Evolutionary conservation across 2,113 vertebrate species (phyloP).

Genomic region (Triplophysa siluroides): DNA sequence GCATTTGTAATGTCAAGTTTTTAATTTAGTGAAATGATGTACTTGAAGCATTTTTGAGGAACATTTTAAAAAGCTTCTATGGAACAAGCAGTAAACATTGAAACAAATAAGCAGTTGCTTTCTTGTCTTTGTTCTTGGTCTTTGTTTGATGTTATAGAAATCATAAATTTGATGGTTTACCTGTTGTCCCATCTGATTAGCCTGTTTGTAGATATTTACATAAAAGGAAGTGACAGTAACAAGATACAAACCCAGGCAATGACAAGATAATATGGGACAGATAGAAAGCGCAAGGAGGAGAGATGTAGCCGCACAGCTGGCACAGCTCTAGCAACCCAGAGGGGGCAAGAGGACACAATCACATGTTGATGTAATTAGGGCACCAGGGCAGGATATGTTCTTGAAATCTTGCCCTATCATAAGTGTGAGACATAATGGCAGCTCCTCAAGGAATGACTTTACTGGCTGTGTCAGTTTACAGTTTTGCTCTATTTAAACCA

Average conservation of each 20-base stretch:
- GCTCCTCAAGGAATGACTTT: not conserved
- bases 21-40: no score
- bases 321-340: not conserved
- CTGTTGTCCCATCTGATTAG: not conserved
- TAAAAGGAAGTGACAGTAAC: not conserved
- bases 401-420: not conserved
- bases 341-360: not conserved
- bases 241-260: not conserved
- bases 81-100: no score
- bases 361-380: slow-evolving; percentile 26
- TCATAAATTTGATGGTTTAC: slow-evolving; percentile 1
- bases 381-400: not conserved
- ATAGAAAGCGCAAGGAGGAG: not conserved
- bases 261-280: not conserved
- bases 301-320: not conserved
- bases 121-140: no score
- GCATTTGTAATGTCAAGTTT: no score
- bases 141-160: not conserved
- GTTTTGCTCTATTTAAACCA: slow-evolving; percentile 14
- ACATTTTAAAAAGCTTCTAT: no score
- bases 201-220: not conserved
- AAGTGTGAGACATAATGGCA: not conserved
- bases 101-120: no score
- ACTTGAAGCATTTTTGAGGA: no score
- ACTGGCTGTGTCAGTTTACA: not conserved